Conservation (phyloP, 2,113 vertebrate genomes). For the Micromys minutus region DNA sequence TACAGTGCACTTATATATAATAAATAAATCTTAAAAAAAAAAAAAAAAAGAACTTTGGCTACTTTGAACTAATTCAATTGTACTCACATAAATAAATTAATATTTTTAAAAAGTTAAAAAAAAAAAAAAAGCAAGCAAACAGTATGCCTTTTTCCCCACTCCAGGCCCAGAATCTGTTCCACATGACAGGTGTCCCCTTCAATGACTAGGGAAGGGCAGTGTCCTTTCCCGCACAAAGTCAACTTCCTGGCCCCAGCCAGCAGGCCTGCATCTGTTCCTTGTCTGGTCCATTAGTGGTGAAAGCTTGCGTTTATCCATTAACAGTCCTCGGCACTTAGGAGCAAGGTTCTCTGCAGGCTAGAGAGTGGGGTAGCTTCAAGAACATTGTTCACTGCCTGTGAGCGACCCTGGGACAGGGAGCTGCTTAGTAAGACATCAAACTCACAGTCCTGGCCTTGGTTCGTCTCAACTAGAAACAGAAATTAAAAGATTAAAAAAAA, state of each 20-base stretch:
- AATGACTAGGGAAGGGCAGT: background rate
- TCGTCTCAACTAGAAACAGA: background rate
- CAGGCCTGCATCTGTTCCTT: constrained; percentile 16
- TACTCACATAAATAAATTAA: no score
- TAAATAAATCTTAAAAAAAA: no score
- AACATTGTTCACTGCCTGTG: background rate
- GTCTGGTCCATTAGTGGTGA: constrained; percentile 37
- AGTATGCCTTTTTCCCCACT: background rate
- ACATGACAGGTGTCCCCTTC: background rate
- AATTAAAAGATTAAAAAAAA: background rate
- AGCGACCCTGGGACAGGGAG: background rate
- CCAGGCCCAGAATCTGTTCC: background rate
- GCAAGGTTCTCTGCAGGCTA: background rate
- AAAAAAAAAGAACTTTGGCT: no score
- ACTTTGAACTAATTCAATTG: no score
- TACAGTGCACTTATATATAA: no score
- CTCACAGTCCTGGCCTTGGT: background rate
- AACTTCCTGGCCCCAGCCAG: background rate
- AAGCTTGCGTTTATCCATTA: constrained; percentile 44
- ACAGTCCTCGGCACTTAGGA: background rate
- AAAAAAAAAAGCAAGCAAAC: background rate
- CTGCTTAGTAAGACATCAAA: constrained; percentile 9
- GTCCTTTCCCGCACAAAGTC: constrained; percentile 15
- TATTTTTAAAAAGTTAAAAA: no score
- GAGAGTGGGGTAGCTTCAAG: background rate